A percentile compares a stretch with the other conserved stretches of the same genome.
Evolutionary conservation across 2,888 invertebrate species (phyloP).

Genomic region (Camptogramma bilineatum): DNA sequence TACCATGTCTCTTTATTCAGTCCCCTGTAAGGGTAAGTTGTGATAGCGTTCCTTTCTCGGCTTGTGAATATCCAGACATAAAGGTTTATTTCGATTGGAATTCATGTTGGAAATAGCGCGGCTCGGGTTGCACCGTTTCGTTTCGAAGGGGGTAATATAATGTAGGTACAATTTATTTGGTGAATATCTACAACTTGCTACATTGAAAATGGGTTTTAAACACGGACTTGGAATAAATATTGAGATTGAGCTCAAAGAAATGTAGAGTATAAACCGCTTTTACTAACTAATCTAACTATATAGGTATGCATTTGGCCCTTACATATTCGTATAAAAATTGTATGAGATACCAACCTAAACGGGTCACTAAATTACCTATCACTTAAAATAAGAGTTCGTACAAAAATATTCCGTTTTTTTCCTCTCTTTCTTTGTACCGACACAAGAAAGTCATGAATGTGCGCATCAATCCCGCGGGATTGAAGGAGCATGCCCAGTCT

Average conservation of each 20-base stretch:
- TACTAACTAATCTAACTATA: no score
- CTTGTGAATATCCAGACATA: slow-evolving; percentile 39
- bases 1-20: no score
- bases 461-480: not conserved
- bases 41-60: slow-evolving; percentile 33
- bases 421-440: not conserved
- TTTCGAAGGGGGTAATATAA: slow-evolving; percentile 16
- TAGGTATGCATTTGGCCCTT: no score
- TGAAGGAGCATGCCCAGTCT: not conserved
- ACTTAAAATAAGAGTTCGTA: no score
- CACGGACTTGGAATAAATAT: not conserved
- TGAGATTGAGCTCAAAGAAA: not conserved
- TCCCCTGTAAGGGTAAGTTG: not conserved
- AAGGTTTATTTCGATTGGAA: slow-evolving; percentile 40
- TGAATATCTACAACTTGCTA: slow-evolving; percentile 10
- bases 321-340: no score
- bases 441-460: not conserved
- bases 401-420: not conserved
- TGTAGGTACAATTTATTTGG: slow-evolving; percentile 24
- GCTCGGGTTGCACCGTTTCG: slow-evolving; percentile 4
- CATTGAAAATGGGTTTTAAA: slow-evolving; percentile 9
- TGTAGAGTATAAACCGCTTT: not conserved
- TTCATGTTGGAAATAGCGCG: slow-evolving; percentile 36
- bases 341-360: no score
- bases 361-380: no score